Base-by-base conservation (phyloP, 2,888 invertebrate genomes). In the Deladenus siricidicola region DNA sequence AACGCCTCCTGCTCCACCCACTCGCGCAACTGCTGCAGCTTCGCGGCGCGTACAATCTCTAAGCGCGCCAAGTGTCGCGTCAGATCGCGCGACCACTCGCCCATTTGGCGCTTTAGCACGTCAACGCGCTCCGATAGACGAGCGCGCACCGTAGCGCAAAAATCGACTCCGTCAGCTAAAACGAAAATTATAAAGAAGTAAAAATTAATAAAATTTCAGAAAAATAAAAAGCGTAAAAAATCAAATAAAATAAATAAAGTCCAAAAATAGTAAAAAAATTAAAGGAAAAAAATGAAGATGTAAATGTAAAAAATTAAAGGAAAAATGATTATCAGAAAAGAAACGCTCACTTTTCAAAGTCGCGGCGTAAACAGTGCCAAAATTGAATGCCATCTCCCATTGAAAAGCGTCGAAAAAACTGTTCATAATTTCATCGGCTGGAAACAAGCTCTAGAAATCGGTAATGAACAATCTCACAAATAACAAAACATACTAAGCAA, bases 11-110 rank as follows among this genome's bases (percentile, higher is more conserved):
- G 52, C 14, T 61, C 45, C 14, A 64, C 57, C 68, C 70, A 66
- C 21, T 63, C 62, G 14, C 54, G 61, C 10, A 75, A 50, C 51
- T 63, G 61, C 26, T 56, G 62, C 50, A 67, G 50, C 47, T 75
- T 75, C 21, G 29, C 65, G 6, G 64, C 58, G 23, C 75, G 47
- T 2, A 75, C 65, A 0, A 66, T 56, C 39, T 50, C 57, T 28
- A 75, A 45, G n/a, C 75, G 61, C 17, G 59, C 50, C 1, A 52
- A 24, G 39, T 70, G 57, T 39, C 59, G 30, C 4, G 24, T 34
- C 29, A 68, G 21, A 3, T 48, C 23, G 8, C 23, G 4, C 19
- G 26, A 14, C 67, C 68, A 63, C 23, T 23, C 21, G 19, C 24
- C 28, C 26, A 50, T 19, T 42, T 50, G 51, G 14, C 24, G 28